phyloP scores from a whole-genome alignment of 2,888 invertebrate species.

The Palloptera scutellata region DNA sequence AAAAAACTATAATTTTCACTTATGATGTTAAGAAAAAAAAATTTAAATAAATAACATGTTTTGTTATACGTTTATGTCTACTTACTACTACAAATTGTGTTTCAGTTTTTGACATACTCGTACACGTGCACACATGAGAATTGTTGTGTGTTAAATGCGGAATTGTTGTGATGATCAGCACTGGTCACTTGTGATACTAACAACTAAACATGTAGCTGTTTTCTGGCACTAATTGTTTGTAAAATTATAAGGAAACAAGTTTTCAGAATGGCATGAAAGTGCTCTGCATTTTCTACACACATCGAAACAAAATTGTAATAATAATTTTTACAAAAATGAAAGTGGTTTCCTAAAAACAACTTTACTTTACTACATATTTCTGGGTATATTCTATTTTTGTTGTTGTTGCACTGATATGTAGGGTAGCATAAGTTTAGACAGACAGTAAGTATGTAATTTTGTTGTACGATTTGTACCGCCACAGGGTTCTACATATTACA shows the following conservation, averaged over 20 bases:
- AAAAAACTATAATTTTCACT: slow-evolving; percentile 11
- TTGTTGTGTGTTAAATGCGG: too few relatives aligned
- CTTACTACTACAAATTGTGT: too few relatives aligned
- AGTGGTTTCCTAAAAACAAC: slow-evolving; percentile 11
- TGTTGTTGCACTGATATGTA: neutral
- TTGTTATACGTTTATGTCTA: too few relatives aligned
- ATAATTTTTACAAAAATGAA: slow-evolving; percentile 14
- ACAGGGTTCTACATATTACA: slow-evolving; percentile 12
- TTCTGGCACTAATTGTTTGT: too few relatives aligned
- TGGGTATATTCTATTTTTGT: neutral
- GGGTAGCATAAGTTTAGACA: slow-evolving; percentile 4
- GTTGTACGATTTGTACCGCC: slow-evolving; percentile 2
- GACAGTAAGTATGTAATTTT: too few relatives aligned
- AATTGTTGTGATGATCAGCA: too few relatives aligned
- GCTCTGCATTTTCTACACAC: slow-evolving; percentile 11
- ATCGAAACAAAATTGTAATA: neutral
- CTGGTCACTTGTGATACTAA: too few relatives aligned
- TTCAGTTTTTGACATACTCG: too few relatives aligned
- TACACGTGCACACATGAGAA: too few relatives aligned
- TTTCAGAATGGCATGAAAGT: slow-evolving; percentile 23
- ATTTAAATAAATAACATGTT: too few relatives aligned
- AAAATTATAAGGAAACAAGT: neutral
- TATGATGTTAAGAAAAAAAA: neutral
- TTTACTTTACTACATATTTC: neutral
- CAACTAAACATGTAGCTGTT: too few relatives aligned